Evolutionary conservation across 2,888 invertebrate species (phyloP), one percentile per base, ranked within the genome.

Genomic region (Eupeodes luniger): DNA sequence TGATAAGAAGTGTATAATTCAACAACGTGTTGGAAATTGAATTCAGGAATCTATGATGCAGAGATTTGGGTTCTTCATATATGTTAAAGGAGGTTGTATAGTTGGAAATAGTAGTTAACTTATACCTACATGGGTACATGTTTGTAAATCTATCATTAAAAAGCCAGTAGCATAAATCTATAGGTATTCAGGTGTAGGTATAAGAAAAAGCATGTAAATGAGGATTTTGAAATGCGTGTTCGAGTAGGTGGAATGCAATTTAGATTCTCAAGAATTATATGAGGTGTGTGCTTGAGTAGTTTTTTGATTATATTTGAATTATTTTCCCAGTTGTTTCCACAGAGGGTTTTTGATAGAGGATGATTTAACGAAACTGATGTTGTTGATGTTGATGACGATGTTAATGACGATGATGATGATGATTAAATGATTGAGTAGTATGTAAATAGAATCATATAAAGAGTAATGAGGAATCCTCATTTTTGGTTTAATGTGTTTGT

Each of bases 281-380:
- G 84, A 80, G 77, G 72, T 83, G 83, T 83, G 83, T 83, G 77
- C 72, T 87, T 74, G 84, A 87, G 84, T 77, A 81, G 83, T 87
- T 83, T 80, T 79, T 80, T 83, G 16, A 36, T 55, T 40, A 10
- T 83, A 77, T 84, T 80, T 74, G 72, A 83, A 81, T 81, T 74
- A 80, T 87, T 83, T 82, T 55, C 5, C 40, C 9, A 40, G 40
- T 40, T 40, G 40, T 40, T 40, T 40, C 27, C 5, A 34, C 3
- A 34, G 19, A n/a, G 47, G 36, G 55, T 55, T 55, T 69, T 55
- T 55, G 40, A 36, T 49, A 77, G 72, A 59, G 57, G 47, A 82
- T n/a, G 70, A 79, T 75, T 78, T 78, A 69, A 64, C 59, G 77
- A 59, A 75, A 81, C 53, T 62, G 81, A 40, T 40, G 40, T 1